phyloP scores from a whole-genome alignment of 2,888 invertebrate genomes.

The Drosophila limbata region DNA sequence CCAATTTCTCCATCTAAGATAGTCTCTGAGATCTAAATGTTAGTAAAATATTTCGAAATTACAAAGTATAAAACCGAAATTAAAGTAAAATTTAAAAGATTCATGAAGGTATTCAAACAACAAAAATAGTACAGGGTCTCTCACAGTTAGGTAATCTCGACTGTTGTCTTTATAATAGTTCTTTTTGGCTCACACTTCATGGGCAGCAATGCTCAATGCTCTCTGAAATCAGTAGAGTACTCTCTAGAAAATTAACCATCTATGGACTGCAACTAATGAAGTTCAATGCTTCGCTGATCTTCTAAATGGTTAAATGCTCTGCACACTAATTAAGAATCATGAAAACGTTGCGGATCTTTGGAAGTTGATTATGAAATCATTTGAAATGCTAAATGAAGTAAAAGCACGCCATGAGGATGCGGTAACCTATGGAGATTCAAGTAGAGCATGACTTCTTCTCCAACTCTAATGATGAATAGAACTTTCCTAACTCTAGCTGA shows the following conservation, averaged over 20 bases:
- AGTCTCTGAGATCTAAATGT: too few relatives aligned
- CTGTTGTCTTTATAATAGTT: too few relatives aligned
- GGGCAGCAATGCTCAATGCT: background rate
- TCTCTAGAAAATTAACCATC: background rate
- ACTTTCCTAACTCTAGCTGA: background rate
- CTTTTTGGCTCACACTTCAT: too few relatives aligned
- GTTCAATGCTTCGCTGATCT: slow-evolving; percentile 10
- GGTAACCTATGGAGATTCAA: slow-evolving; percentile 30
- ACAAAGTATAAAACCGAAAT: too few relatives aligned
- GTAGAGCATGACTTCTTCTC: slow-evolving; percentile 25
- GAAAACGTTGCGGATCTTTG: slow-evolving; percentile 44
- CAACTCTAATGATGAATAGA: background rate
- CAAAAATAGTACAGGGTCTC: too few relatives aligned
- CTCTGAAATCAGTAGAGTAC: background rate
- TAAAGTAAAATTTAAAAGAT: too few relatives aligned
- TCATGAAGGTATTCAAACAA: too few relatives aligned
- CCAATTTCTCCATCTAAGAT: too few relatives aligned
- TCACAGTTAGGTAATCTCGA: too few relatives aligned
- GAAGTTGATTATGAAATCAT: slow-evolving; percentile 50
- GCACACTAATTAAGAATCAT: slow-evolving; percentile 49
- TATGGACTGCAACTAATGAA: slow-evolving; percentile 20
- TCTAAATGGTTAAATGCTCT: slow-evolving; percentile 12
- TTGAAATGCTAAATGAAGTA: slow-evolving; percentile 48
- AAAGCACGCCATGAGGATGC: slow-evolving; percentile 48
- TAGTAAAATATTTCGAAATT: too few relatives aligned